Conservation (phyloP, 2,797 vertebrate genomes). For the Diplodus sargus region DNA sequence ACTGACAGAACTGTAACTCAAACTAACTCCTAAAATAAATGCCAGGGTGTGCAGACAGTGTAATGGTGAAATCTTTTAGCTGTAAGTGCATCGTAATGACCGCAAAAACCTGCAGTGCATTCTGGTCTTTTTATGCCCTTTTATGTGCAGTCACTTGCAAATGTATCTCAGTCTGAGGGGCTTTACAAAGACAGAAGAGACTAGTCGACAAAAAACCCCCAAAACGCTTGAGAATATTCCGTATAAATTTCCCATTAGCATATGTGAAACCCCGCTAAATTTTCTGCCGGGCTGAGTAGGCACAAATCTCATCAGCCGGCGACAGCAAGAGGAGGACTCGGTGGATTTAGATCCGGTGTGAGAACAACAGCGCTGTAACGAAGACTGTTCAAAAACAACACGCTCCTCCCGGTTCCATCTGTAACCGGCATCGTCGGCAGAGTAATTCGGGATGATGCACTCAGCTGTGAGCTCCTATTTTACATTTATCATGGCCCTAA, state of each 20-base stretch:
- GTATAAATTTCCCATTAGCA: conserved; percentile 29
- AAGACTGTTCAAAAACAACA: conserved; percentile 25
- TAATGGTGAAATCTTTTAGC: conserved; percentile 9
- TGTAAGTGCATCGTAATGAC: neutral
- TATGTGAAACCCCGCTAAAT: conserved; percentile 45
- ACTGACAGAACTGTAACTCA: conserved; percentile 7
- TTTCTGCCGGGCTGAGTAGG: conserved; percentile 48
- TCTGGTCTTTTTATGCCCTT: neutral
- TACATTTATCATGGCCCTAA: conserved; percentile 60
- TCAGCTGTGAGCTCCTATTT: conserved; percentile 45
- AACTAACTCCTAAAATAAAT: conserved; percentile 23
- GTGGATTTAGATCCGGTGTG: conserved; percentile 35
- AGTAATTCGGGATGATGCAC: conserved; percentile 63
- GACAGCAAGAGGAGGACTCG: conserved; percentile 33
- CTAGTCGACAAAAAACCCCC: neutral
- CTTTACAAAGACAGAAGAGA: neutral
- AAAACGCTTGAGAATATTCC: conserved; percentile 11
- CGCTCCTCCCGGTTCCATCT: conserved; percentile 45
- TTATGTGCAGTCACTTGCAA: neutral
- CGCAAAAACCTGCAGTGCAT: conserved; percentile 1
- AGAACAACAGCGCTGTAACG: conserved; percentile 47
- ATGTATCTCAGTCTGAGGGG: conserved; percentile 16
- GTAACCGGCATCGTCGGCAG: conserved; percentile 22
- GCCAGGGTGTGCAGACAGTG: neutral
- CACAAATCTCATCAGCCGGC: conserved; percentile 56